Evolutionary conservation across 2,888 invertebrate genomes (phyloP).

Genomic region (Drosophila buzzatii): DNA sequence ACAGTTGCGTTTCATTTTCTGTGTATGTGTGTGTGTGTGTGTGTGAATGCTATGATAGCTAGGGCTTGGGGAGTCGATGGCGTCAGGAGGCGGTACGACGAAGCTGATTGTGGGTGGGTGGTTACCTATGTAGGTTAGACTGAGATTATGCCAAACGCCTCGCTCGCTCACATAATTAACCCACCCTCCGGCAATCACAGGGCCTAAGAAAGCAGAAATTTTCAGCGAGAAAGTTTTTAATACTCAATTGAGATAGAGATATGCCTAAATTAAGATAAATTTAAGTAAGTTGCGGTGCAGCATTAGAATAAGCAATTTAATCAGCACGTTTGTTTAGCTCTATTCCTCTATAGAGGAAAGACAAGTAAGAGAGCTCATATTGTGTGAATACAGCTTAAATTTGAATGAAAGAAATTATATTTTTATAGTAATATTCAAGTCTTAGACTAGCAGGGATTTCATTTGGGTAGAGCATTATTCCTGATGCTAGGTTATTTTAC

Average conservation of each 20-base stretch:
- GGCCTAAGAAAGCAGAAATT: constrained; percentile 21
- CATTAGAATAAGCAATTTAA: neutral
- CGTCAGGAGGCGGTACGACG: neutral
- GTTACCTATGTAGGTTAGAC: constrained; percentile 45
- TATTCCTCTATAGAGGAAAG: neutral
- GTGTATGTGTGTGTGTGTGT: neutral
- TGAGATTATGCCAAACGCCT: constrained; percentile 58
- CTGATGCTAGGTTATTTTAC: neutral
- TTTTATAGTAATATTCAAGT: neutral
- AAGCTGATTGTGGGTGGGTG: constrained; percentile 9
- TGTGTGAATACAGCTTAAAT: neutral
- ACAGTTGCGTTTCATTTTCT: constrained; percentile 65
- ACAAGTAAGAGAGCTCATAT: neutral
- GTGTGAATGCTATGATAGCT: constrained; percentile 14
- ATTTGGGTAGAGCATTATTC: neutral
- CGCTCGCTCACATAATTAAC: constrained; percentile 62
- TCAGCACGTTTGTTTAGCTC: neutral
- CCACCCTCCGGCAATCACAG: constrained; percentile 15
- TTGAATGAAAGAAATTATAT: neutral
- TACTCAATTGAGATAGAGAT: constrained; percentile 6
- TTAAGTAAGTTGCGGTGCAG: neutral
- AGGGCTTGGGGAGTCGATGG: neutral
- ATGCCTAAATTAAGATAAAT: neutral
- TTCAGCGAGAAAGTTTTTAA: constrained; percentile 22
- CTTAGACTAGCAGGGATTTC: neutral